phyloP scores from a whole-genome alignment of 2,797 vertebrate species.

The Pseudochirops cupreus region DNA sequence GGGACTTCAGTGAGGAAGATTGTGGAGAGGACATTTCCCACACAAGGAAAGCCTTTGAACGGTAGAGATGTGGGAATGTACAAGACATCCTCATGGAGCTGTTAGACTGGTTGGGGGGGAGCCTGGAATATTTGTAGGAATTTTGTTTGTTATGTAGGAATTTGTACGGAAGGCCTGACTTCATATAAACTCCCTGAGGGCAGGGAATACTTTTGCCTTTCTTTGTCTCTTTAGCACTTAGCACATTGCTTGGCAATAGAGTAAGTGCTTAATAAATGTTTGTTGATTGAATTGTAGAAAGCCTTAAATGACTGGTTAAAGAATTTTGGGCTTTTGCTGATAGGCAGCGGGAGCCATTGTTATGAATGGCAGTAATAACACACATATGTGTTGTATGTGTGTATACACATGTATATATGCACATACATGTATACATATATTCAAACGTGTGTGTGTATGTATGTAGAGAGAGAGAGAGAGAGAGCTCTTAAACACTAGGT shows the following conservation, averaged over 20 bases:
- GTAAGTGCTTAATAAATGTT: background rate
- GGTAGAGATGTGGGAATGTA: background rate
- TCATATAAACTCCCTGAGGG: background rate
- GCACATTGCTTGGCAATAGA: background rate
- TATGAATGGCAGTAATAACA: background rate
- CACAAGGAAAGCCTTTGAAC: background rate
- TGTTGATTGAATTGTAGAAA: background rate
- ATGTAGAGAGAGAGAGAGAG: too few relatives aligned
- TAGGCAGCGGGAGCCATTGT: background rate
- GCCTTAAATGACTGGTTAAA: background rate
- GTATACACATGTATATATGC: too few relatives aligned
- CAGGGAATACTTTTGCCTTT: background rate
- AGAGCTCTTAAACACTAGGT: background rate
- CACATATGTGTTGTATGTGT: too few relatives aligned
- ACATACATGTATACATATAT: background rate
- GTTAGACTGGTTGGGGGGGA: background rate
- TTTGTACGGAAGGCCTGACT: background rate
- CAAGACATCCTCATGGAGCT: background rate
- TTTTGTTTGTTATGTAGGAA: background rate
- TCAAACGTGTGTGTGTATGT: background rate
- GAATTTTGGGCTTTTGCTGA: background rate
- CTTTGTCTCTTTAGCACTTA: background rate
- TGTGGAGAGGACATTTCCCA: background rate
- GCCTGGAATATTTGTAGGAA: background rate
- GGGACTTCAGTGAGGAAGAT: background rate